A percentile compares a stretch with the other conserved stretches of the same genome.
These are phyloP conservation scores for Penelope pileata DNA, from an alignment of 2,113 vertebrate genomes.

Conservation along the genomic window DNA sequence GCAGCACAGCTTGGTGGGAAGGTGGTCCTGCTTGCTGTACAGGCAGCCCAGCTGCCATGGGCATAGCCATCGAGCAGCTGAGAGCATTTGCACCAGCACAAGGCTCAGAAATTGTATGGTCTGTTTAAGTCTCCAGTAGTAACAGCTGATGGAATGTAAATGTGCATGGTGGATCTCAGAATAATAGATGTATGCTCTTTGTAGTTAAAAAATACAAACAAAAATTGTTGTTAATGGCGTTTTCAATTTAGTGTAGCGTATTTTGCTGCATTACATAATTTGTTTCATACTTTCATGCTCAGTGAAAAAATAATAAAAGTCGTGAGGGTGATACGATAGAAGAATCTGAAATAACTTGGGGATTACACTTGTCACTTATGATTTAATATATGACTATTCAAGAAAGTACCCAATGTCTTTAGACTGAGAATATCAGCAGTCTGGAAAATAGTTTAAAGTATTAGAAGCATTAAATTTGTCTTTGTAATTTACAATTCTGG, in stretches of 20 bases:
- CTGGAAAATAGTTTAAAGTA: slow-evolving; percentile 35
- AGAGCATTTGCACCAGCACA: background rate
- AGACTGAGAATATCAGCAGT: slow-evolving; percentile 14
- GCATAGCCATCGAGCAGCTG: background rate
- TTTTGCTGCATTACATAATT: background rate
- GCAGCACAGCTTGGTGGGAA: background rate
- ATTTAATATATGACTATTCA: slow-evolving; percentile 9
- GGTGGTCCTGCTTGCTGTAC: no score
- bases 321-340: background rate
- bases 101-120: background rate
- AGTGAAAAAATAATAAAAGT: slow-evolving; percentile 27
- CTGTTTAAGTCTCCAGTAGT: background rate
- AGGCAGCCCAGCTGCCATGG: background rate
- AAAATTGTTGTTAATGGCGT: background rate
- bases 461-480: slow-evolving; percentile 32
- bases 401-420: background rate
- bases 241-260: background rate
- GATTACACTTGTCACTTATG: slow-evolving; percentile 42
- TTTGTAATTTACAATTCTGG: slow-evolving; percentile 38
- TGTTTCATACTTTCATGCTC: slow-evolving; percentile 7
- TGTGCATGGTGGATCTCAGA: background rate
- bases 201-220: background rate
- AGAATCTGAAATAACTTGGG: background rate
- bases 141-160: background rate
- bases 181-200: background rate